Evolutionary conservation across 1,140 invertebrate species (phyloP), one percentile per base, ranked within the genome.

Genomic region (Coptotermes formosanus): DNA sequence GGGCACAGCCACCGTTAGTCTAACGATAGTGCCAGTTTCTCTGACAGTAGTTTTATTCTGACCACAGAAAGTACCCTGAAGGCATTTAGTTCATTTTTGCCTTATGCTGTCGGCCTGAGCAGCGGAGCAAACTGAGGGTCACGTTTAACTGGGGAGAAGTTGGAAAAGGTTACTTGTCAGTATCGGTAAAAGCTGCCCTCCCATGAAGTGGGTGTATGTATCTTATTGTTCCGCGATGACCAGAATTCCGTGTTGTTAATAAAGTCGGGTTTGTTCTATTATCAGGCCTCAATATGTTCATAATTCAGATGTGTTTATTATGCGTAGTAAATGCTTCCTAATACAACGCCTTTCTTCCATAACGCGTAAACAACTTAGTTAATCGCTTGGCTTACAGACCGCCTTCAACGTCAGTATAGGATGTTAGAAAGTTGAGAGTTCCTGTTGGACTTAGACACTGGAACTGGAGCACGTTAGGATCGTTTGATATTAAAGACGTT

Each of bases 231-330:
- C n/a, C 30, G n/a, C n/a, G 25, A 75, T 75, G 45, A 16, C 9
- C 45, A 16, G 45, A 9, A 48, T 9, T 75, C 2, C 30, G 25
- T 75, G 25, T n/a, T 12, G 64, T 6, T 75, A 75, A 75, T 75
- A 6, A 75, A 75, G 64, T 75, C 64, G 30, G 11, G 64, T 30
- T 75, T 30, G 25, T 75, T 75, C 21, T 75, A 75, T 75, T 30
- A 75, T 75, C 4, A 9, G 25, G 64, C n/a, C 64, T 16, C 9
- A 25, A 30, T 30, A n/a, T 75, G 64, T 75, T n/a, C 64, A 75
- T 75, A 75, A 75, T 75, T 75, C n/a, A 75, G 25, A 75, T 75
- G 64, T 30, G 64, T 75, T 75, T 75, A 75, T 75, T 75, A 75
- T 75, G n/a, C 14, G 25, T 16, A 75, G 64, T 64, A 64, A 64